These are phyloP conservation scores for Euglossa dilemma DNA, from an alignment of 1,140 invertebrate species.

Conservation along the genomic window DNA sequence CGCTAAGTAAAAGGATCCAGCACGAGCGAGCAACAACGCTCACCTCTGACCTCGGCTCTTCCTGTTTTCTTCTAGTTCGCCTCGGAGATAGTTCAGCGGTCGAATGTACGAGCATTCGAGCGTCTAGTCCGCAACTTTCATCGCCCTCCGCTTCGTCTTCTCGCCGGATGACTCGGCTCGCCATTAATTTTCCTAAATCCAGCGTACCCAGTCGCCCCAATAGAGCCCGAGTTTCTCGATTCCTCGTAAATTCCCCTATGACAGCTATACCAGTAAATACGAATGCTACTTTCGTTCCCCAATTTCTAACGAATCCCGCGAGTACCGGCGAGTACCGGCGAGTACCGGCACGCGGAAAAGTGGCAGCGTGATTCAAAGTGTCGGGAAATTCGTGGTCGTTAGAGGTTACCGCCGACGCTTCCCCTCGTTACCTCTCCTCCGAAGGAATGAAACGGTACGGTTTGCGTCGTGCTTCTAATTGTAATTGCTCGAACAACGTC, in stretches of 20 bases:
- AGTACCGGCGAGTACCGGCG: too few relatives aligned
- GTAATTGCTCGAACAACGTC: neutral
- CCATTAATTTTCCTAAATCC: constrained; percentile 51
- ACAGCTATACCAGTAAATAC: neutral
- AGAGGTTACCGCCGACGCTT: neutral
- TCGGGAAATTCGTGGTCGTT: too few relatives aligned
- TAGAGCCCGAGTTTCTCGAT: constrained; percentile 42
- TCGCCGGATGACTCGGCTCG: constrained; percentile 24
- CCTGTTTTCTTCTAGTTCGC: constrained; percentile 18
- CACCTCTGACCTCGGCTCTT: constrained; percentile 11
- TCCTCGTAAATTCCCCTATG: constrained; percentile 3
- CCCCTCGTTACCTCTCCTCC: neutral
- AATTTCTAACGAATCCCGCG: neutral
- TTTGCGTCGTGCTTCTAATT: neutral
- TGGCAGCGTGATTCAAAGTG: too few relatives aligned
- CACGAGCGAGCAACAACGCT: constrained; percentile 33
- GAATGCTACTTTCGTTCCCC: neutral
- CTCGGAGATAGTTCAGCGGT: constrained; percentile 22
- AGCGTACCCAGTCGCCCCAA: constrained; percentile 11
- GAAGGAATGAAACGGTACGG: neutral
- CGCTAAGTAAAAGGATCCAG: constrained; percentile 62
- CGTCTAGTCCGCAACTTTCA: neutral
- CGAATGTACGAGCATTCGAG: constrained; percentile 16
- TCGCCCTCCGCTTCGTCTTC: constrained; percentile 21
- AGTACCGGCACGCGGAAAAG: too few relatives aligned